Conservation (phyloP, 2,888 invertebrate genomes). For the Stegophylla sp. region DNA sequence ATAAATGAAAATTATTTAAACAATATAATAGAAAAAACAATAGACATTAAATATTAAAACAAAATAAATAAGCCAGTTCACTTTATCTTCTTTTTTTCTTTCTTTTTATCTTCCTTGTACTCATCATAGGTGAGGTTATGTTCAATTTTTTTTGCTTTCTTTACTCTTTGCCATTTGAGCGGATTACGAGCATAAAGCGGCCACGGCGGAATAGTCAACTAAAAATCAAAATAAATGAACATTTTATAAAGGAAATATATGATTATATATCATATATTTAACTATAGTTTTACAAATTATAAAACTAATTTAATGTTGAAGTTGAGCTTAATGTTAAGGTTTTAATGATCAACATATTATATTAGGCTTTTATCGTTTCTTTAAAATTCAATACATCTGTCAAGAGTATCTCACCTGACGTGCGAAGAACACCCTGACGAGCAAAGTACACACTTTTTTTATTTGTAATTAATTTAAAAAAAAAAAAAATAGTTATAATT, state of each 20-base stretch:
- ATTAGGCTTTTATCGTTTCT: no score
- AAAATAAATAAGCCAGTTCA: not conserved
- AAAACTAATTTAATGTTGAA: no score
- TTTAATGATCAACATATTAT: no score
- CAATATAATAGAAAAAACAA: constrained; percentile 43
- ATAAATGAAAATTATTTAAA: constrained; percentile 22
- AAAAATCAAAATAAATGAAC: constrained; percentile 62
- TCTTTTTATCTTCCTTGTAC: constrained; percentile 59
- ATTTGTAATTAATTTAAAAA: no score
- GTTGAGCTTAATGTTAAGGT: no score
- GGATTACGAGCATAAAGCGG: constrained; percentile 89
- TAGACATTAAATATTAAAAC: not conserved
- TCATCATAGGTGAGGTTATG: constrained; percentile 43
- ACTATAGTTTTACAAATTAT: no score
- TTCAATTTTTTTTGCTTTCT: constrained; percentile 62
- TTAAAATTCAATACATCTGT: no score
- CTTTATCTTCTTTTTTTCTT: constrained; percentile 56
- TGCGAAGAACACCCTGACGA: no score
- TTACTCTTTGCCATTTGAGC: constrained; percentile 86
- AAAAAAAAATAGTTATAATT: not conserved
- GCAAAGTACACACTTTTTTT: no score
- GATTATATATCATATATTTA: no score
- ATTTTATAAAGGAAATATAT: no score
- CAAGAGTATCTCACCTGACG: no score
- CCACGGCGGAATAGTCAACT: constrained; percentile 95